These are phyloP conservation scores for Nansenia antarctica DNA, from an alignment of 2,113 vertebrate genomes.

Conservation along the genomic window DNA sequence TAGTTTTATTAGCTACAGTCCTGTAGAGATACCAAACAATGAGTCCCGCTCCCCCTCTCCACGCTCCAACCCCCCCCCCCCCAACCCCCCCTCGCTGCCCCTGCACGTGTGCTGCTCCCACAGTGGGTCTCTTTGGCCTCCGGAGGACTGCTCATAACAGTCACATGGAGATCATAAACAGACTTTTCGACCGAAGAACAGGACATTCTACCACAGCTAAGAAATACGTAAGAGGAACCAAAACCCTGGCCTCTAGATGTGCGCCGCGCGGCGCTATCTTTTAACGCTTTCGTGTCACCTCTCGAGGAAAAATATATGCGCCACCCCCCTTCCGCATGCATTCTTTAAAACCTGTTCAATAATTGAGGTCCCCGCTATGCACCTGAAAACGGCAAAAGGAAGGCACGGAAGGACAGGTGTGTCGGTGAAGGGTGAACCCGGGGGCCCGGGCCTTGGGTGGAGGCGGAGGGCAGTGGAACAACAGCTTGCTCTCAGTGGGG, in stretches of 20 bases:
- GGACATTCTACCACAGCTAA: neutral
- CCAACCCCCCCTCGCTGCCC: constrained; percentile 4
- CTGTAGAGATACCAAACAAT: constrained; percentile 73
- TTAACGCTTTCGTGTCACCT: neutral
- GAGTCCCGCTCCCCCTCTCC: constrained; percentile 28
- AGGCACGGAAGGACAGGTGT: constrained; percentile 49
- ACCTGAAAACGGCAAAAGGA: constrained; percentile 34
- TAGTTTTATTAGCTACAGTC: constrained; percentile 79
- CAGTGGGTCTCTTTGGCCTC: constrained; percentile 18
- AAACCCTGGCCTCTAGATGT: no score
- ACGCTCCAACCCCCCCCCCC: constrained; percentile 5
- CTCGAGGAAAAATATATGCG: neutral
- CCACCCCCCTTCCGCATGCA: neutral
- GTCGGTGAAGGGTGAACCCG: constrained; percentile 12
- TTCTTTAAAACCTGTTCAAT: constrained; percentile 48
- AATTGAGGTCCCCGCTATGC: constrained; percentile 34
- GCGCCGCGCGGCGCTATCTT: neutral
- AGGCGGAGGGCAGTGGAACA: constrained; percentile 52
- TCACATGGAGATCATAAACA: constrained; percentile 21
- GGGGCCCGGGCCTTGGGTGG: constrained; percentile 8
- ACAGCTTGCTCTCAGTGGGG: constrained; percentile 73
- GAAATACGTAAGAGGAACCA: neutral
- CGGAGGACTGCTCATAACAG: neutral
- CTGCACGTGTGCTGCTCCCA: constrained; percentile 24
- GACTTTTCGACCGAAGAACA: neutral